A percentile compares a stretch with the other conserved stretches of the same genome.
Conservation (phyloP, 2,113 vertebrate genomes). For the Neolamprologus toae region DNA sequence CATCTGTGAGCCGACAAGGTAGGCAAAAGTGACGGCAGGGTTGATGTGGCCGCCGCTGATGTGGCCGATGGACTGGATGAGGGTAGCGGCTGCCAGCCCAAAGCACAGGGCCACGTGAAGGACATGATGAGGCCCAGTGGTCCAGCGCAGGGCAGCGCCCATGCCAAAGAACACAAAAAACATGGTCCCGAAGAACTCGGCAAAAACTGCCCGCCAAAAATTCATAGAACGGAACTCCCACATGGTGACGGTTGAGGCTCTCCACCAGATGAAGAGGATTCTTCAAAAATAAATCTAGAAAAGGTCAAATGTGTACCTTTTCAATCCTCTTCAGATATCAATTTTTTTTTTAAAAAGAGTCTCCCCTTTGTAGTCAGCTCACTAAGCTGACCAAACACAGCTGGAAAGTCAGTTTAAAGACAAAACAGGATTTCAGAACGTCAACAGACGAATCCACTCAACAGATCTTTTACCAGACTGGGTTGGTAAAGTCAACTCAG, state of each 20-base stretch:
- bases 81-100: conserved; percentile 83
- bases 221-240: conserved; percentile 90
- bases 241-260: conserved; percentile 71
- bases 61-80: conserved; percentile 86
- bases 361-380: conserved; percentile 39
- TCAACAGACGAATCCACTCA: conserved; percentile 36
- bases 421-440: not conserved
- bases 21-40: conserved; percentile 88
- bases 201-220: conserved; percentile 92
- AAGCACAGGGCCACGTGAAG: conserved; percentile 86
- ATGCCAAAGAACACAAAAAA: conserved; percentile 90
- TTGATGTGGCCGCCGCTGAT: conserved; percentile 92
- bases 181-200: conserved; percentile 91
- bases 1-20: conserved; percentile 87
- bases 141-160: conserved; percentile 85
- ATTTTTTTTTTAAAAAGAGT: not conserved
- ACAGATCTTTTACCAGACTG: conserved; percentile 26
- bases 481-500: conserved; percentile 39
- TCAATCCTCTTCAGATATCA: conserved; percentile 11
- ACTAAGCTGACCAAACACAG: conserved; percentile 1
- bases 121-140: conserved; percentile 78
- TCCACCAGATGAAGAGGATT: not conserved
- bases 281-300: conserved; percentile 4
- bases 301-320: conserved; percentile 26
- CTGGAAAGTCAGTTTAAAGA: conserved; percentile 13